These are phyloP conservation scores for Epicampocera succincta DNA, from an alignment of 2,888 invertebrate genomes.

Conservation along the genomic window DNA sequence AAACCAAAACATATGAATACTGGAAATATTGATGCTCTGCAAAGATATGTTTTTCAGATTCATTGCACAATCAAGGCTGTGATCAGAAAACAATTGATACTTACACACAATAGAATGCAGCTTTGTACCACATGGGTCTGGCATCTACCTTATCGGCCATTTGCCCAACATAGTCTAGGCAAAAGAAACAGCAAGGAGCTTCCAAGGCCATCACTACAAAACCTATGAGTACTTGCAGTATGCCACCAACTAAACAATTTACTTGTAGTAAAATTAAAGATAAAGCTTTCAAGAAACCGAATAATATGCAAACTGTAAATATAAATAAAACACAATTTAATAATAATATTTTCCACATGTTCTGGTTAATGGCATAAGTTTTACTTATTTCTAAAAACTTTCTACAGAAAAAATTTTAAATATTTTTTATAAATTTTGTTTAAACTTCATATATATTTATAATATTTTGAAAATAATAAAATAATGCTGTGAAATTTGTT, in stretches of 20 bases:
- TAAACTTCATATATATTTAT: no score
- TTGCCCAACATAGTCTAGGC: conserved; percentile 95
- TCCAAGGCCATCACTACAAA: conserved; percentile 94
- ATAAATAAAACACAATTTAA: conserved; percentile 17
- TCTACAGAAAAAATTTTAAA: no score
- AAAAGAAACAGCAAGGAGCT: conserved; percentile 98
- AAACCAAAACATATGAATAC: conserved; percentile 89
- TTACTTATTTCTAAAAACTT: no score
- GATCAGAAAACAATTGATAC: conserved; percentile 78
- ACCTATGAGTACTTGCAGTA: conserved; percentile 94
- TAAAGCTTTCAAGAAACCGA: conserved; percentile 89
- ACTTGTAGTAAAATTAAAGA: conserved; percentile 85
- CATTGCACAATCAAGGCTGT: neutral
- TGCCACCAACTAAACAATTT: conserved; percentile 88
- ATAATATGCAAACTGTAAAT: conserved; percentile 90
- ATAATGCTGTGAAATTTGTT: no score
- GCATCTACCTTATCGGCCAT: conserved; percentile 91
- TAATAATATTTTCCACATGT: neutral
- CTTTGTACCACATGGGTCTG: conserved; percentile 95
- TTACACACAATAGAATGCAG: conserved; percentile 92
- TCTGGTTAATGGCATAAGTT: no score
- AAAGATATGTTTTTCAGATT: conserved; percentile 22
- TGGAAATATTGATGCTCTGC: conserved; percentile 90
- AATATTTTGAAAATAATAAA: no score
- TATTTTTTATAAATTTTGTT: no score